phyloP scores from a whole-genome alignment of 2,113 vertebrate genomes.

The Empidonax traillii region DNA sequence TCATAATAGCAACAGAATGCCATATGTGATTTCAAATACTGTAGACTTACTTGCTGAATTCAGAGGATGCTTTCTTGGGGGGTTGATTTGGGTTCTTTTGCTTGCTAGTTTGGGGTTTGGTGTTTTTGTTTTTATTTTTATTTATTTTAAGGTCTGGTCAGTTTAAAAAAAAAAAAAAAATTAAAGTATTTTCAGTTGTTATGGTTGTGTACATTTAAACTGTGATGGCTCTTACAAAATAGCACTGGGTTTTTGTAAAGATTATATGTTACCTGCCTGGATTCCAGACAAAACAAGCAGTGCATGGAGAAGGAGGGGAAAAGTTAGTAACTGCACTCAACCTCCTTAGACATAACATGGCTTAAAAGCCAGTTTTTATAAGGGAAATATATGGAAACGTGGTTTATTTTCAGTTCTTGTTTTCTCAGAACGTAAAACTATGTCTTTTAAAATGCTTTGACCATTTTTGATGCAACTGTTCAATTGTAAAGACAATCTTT shows the following conservation, averaged over 20 bases:
- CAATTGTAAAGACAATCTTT: conserved; percentile 73
- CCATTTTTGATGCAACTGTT: conserved; percentile 75
- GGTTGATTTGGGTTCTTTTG: not conserved
- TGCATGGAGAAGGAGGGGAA: not conserved
- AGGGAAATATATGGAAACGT: conserved; percentile 50
- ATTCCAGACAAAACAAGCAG: conserved; percentile 34
- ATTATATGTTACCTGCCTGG: conserved; percentile 56
- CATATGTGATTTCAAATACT: not conserved
- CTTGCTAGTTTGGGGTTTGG: not conserved
- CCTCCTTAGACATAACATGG: conserved; percentile 46
- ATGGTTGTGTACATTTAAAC: not conserved
- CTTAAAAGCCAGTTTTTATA: conserved; percentile 61
- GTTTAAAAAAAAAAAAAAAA: not conserved
- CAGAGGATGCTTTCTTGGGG: not conserved
- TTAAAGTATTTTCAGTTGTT: not conserved
- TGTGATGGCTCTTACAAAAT: not conserved
- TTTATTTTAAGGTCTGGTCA: not conserved
- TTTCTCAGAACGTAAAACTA: conserved; percentile 66
- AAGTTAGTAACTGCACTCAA: conserved; percentile 4
- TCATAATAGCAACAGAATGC: not conserved
- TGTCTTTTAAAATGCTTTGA: conserved; percentile 72
- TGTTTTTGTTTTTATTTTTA: not conserved
- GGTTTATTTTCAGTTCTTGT: conserved; percentile 74
- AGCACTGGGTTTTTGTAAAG: not conserved
- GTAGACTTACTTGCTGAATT: not conserved